Base-by-base conservation (phyloP, 2,888 invertebrate species). In the Chrysina gloriosa region DNA sequence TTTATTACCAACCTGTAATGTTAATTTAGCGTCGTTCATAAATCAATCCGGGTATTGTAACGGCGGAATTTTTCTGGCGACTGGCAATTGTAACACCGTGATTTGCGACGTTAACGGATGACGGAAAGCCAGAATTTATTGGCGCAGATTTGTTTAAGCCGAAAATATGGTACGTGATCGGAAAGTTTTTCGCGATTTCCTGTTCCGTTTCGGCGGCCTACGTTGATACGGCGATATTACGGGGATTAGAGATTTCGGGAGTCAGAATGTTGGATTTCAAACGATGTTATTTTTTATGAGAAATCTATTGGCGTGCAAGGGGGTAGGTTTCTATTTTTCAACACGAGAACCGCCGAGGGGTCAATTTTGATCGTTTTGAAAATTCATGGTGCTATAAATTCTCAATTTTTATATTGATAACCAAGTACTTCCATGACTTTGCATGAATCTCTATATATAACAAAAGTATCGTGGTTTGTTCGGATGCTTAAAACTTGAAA, bases 41-140 rank as follows among this genome's bases (percentile, higher is more conserved):
- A 48, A 48, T 48, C 48, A 48, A 48, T 25, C n/a, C 11, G 25
- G n/a, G 25, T 25, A 48, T 48, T 27, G 48, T 23, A 48, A 25
- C 48, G 23, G 14, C n/a, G 19, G 9, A 9, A 9, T 23, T 48
- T 23, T 25, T 48, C 11, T 21, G 23, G 9, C 48, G 25, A 48
- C n/a, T 23, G 23, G n/a, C 11, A 14, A n/a, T n/a, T n/a, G 11
- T 48, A 48, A 25, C 48, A 4, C 9, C 11, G 48, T 48, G 48
- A 48, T 48, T 48, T 48, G 48, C 25, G 23, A 11, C 11, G 21
- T 4, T 25, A 48, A 25, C 9, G n/a, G 48, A 25, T 48, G 48
- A 48, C 25, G 25, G 25, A 48, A 48, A 25, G 48, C 21, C 4
- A 25, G n/a, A 25, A 48, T 48, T 48, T 48, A 48, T 48, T 23